Percentiles rank a stretch among this genome's conserved stretches.
Conservation (phyloP, 1,140 invertebrate genomes). For the Carposina sasakii region DNA sequence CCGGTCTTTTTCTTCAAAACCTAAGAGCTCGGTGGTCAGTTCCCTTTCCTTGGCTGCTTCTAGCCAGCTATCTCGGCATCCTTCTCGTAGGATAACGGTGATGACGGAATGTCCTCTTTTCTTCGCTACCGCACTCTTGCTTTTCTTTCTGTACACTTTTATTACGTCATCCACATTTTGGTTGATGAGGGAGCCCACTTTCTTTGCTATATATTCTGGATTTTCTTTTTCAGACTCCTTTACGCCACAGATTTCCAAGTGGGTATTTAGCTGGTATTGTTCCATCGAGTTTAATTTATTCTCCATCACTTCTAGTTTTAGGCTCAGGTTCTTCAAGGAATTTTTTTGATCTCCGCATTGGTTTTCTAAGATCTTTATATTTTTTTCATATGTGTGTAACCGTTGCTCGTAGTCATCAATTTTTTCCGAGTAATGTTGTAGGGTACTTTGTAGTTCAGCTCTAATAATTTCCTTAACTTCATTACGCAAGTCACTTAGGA, state of each 20-base stretch:
- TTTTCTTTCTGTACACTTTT: background rate
- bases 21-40: too few relatives aligned
- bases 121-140: too few relatives aligned
- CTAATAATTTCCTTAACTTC: background rate
- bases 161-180: background rate
- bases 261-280: background rate
- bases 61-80: too few relatives aligned
- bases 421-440: constrained; percentile 9
- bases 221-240: background rate
- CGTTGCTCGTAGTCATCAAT: constrained; percentile 7
- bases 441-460: background rate
- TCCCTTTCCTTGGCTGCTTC: too few relatives aligned
- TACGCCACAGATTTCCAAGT: constrained; percentile 4
- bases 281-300: background rate
- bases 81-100: too few relatives aligned
- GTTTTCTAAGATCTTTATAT: background rate
- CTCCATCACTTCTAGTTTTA: background rate
- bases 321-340: background rate
- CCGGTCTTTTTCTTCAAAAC: too few relatives aligned
- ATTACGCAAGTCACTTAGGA: background rate
- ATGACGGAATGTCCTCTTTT: too few relatives aligned
- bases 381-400: background rate
- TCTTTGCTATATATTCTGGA: background rate
- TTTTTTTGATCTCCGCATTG: background rate
- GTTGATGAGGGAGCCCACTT: background rate